Evolutionary conservation across 2,113 vertebrate genomes (phyloP).

Genomic region (Poeciliopsis turrubarensis): DNA sequence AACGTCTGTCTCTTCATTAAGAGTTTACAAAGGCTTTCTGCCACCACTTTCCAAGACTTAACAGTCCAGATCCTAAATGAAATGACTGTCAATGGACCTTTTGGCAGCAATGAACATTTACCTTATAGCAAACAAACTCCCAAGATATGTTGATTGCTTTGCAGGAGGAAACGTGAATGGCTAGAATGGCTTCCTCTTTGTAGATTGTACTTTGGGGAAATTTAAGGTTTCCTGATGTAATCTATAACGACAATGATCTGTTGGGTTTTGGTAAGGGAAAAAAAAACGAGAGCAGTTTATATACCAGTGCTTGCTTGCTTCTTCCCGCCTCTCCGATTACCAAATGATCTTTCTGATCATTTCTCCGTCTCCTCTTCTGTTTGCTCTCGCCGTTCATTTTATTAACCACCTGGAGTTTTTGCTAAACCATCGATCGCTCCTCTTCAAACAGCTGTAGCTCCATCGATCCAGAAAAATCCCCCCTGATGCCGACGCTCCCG

Average conservation of each 20-base stretch:
- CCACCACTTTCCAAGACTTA: too few species aligned
- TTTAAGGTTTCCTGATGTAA: neutral
- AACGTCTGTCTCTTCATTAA: too few species aligned
- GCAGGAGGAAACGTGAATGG: neutral
- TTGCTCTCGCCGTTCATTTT: neutral
- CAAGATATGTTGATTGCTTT: neutral
- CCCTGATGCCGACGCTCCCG: neutral
- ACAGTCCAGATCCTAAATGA: too few species aligned
- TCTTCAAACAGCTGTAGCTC: neutral
- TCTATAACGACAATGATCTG: neutral
- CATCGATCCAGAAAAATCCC: slow-evolving; percentile 8
- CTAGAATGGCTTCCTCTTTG: neutral
- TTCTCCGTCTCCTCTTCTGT: neutral
- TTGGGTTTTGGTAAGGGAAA: neutral
- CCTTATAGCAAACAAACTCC: neutral
- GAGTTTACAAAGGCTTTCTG: too few species aligned
- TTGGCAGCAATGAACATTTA: neutral
- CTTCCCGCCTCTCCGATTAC: neutral
- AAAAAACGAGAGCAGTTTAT: neutral
- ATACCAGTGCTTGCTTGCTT: neutral
- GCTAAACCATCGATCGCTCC: neutral
- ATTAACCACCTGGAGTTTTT: neutral
- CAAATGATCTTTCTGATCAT: neutral
- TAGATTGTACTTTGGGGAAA: neutral
- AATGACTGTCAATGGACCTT: too few species aligned